Base-by-base conservation (phyloP, 2,113 vertebrate genomes). In the Megalops atlanticus region DNA sequence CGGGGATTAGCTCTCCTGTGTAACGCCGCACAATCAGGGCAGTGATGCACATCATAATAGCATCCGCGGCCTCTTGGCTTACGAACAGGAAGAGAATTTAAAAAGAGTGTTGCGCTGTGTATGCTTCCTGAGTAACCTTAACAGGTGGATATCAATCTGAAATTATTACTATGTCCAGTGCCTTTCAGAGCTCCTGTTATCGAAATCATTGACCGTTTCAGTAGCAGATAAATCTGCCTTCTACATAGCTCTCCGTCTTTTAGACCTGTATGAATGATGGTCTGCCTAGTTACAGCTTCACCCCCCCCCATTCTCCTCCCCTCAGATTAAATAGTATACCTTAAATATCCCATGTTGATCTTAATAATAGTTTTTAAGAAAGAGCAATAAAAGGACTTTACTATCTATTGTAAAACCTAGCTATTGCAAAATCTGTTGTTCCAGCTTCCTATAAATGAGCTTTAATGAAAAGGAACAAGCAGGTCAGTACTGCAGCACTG, bases 61-160 rank as follows among this genome's bases (percentile, higher is more conserved):
- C 80, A 33, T 75, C 40, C 14, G 36, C 21, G 11, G 45, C 11
- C 21, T 74, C 70, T 58, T 74, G 79, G 38, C 31, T 80, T 39
- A 49, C 71, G 74, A 80, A 80, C 36, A 39, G 21, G n/a, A 31
- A n/a, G 71, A 74, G 38, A 80, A 80, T 80, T 39, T 41, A 33
- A n/a, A 74, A 52, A 41, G 15, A 39, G 58, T 47, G 40, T 49
- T 8, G 45, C 45, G 45, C 4, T 71, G 69, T 38, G 6, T 38
- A 11, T 15, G 14, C 68, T 72, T 71, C 18, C 40, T 36, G 43
- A 71, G 78, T 43, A 38, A 79, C 68, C 33, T 24, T 31, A 79
- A 71, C 40, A 35, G n/a, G 41, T 35, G 45, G 21, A 15, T 64
- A 69, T 68, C n/a, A n/a, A 15, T 58, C 21, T 58, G 76, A 77